These are phyloP conservation scores for Cynoglossus semilaevis DNA, from an alignment of 2,113 vertebrate species.

Conservation along the genomic window DNA sequence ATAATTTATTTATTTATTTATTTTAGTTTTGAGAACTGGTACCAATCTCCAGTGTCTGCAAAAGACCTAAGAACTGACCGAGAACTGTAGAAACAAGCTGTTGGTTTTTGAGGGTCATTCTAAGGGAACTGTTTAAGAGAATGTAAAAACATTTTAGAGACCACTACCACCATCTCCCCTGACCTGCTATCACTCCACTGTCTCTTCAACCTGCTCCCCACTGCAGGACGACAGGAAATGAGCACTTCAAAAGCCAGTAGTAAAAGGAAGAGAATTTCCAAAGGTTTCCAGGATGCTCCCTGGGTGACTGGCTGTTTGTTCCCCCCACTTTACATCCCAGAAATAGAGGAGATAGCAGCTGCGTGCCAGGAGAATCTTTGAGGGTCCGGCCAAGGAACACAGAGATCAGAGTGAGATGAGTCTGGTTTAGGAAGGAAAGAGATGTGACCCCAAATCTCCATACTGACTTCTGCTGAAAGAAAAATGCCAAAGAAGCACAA, in stretches of 20 bases:
- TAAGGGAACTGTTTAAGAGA: no score
- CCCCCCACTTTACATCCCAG: slow-evolving; percentile 56
- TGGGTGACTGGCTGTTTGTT: slow-evolving; percentile 49
- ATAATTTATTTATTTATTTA: no score
- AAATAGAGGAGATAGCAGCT: slow-evolving; percentile 60
- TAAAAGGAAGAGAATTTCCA: slow-evolving; percentile 38
- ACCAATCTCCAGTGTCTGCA: no score
- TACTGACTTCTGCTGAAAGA: slow-evolving; percentile 16
- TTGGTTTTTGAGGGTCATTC: no score
- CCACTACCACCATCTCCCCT: not conserved
- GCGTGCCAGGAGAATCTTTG: slow-evolving; percentile 61
- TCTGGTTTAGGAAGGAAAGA: slow-evolving; percentile 40
- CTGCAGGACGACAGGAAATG: slow-evolving; percentile 38
- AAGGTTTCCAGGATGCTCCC: slow-evolving; percentile 52
- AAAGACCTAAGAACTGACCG: no score
- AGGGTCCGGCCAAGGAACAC: slow-evolving; percentile 66
- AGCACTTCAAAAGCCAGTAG: slow-evolving; percentile 53
- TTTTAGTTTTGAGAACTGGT: no score
- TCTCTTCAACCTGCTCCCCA: slow-evolving; percentile 19
- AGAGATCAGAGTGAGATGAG: slow-evolving; percentile 48
- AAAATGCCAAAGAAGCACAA: slow-evolving; percentile 35
- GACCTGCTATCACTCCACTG: slow-evolving; percentile 17
- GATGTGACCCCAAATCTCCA: slow-evolving; percentile 53
- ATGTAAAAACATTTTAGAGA: no score
- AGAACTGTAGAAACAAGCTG: no score